A percentile compares a stretch with the other conserved stretches of the same genome.
These are phyloP conservation scores for Hemaris fuciformis DNA, from an alignment of 2,888 invertebrate genomes.

Conservation along the genomic window DNA sequence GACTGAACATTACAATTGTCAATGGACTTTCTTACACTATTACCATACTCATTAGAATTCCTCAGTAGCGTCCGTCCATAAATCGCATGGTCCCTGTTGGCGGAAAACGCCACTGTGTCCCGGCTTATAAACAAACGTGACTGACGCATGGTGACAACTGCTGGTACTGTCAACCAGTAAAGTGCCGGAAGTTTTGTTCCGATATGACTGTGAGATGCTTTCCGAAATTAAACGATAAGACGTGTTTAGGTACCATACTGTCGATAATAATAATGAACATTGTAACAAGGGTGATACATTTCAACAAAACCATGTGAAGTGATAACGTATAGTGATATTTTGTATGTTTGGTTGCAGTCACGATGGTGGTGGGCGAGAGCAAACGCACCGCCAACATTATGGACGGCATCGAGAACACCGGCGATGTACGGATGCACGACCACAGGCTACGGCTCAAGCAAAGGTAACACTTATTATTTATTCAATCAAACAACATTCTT, in stretches of 20 bases:
- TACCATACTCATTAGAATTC: slow-evolving; percentile 52
- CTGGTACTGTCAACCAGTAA: slow-evolving; percentile 43
- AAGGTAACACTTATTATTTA: slow-evolving; percentile 80
- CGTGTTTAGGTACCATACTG: background rate
- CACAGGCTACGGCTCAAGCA: slow-evolving; percentile 94
- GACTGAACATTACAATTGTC: slow-evolving; percentile 11
- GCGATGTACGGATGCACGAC: slow-evolving; percentile 93
- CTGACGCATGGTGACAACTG: slow-evolving; percentile 46
- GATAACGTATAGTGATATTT: slow-evolving; percentile 23
- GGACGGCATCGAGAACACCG: slow-evolving; percentile 95
- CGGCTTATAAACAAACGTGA: slow-evolving; percentile 58
- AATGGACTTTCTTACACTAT: slow-evolving; percentile 19
- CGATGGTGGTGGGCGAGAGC: slow-evolving; percentile 92
- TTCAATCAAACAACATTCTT: background rate
- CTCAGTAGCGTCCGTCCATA: slow-evolving; percentile 46
- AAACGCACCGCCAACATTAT: slow-evolving; percentile 89
- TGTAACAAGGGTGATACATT: background rate
- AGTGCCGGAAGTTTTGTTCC: slow-evolving; percentile 44
- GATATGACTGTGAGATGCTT: slow-evolving; percentile 57
- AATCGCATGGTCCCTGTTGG: slow-evolving; percentile 57
- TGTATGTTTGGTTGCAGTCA: slow-evolving; percentile 63
- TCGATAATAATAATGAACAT: background rate
- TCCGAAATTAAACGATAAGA: slow-evolving; percentile 29
- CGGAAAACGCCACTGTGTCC: slow-evolving; percentile 51
- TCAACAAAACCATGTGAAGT: background rate